These are phyloP conservation scores for Sciurus carolinensis DNA, from an alignment of 2,797 vertebrate genomes.

Conservation along the genomic window DNA sequence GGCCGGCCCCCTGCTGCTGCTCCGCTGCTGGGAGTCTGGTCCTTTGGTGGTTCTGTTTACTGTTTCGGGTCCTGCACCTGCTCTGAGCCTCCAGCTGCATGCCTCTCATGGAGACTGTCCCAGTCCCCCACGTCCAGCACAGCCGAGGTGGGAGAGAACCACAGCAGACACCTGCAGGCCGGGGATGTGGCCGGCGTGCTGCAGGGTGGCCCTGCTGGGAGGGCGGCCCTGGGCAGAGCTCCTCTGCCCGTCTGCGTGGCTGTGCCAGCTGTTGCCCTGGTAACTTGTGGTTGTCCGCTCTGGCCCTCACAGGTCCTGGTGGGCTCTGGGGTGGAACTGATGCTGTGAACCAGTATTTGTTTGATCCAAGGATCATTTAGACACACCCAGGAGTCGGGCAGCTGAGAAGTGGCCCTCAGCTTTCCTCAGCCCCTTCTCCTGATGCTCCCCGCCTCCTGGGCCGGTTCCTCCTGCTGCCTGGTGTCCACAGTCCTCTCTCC, in stretches of 20 bases:
- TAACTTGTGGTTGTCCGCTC: slow-evolving; percentile 75
- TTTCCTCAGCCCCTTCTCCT: neutral
- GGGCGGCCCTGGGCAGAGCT: neutral
- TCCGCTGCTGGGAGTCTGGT: neutral
- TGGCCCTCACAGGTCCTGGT: slow-evolving; percentile 74
- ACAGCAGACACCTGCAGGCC: neutral
- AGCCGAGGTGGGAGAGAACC: no score
- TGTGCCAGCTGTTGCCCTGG: slow-evolving; percentile 75
- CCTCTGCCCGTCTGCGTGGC: neutral
- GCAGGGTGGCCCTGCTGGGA: neutral
- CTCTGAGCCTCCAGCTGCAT: neutral
- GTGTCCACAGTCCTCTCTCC: neutral
- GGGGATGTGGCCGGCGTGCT: neutral
- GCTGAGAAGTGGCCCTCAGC: neutral
- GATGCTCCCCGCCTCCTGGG: neutral
- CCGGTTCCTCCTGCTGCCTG: neutral
- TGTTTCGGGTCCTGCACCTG: neutral
- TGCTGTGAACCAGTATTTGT: slow-evolving; percentile 78
- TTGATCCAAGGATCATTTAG: slow-evolving; percentile 77
- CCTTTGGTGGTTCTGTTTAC: neutral
- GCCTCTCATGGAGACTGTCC: neutral
- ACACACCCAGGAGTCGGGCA: slow-evolving; percentile 72
- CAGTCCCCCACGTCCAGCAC: no score
- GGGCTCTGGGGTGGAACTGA: slow-evolving; percentile 79
- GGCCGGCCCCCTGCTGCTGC: neutral